Evolutionary conservation across 53 echinoderm and acorn worm species (phyloP).

Genomic region (Zoroaster sp.): DNA sequence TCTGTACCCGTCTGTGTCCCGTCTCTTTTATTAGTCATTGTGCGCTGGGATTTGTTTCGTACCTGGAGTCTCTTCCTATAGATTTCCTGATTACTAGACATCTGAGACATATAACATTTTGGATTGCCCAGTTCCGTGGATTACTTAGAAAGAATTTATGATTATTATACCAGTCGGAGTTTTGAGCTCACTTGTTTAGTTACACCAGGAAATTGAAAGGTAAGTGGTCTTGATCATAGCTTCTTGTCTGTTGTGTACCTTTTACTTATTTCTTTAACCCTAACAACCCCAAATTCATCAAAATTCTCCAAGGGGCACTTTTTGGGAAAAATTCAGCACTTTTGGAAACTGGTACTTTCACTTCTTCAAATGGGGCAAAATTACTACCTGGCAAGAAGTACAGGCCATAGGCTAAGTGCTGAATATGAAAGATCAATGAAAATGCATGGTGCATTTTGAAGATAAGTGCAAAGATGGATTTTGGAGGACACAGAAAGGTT

Average conservation of each 20-base stretch:
- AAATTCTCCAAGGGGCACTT: too few species aligned
- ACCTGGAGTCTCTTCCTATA: slow-evolving; percentile 27
- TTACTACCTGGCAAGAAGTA: too few species aligned
- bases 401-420: too few species aligned
- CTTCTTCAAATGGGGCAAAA: too few species aligned
- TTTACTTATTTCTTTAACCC: background rate
- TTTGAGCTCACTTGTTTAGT: background rate
- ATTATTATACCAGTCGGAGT: background rate
- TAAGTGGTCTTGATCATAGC: background rate
- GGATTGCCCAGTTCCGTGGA: background rate
- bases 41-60: slow-evolving; percentile 31
- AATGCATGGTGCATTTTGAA: background rate
- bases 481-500: too few species aligned
- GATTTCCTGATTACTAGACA: background rate
- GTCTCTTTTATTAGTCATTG: background rate
- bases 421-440: too few species aligned
- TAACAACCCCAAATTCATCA: too few species aligned
- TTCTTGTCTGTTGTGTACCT: background rate
- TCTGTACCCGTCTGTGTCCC: background rate
- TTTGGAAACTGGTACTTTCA: too few species aligned
- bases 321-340: too few species aligned
- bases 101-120: background rate
- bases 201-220: background rate
- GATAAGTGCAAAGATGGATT: too few species aligned
- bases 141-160: background rate